These are phyloP conservation scores for Drosophila colorata DNA, from an alignment of 2,888 invertebrate species.

Conservation along the genomic window DNA sequence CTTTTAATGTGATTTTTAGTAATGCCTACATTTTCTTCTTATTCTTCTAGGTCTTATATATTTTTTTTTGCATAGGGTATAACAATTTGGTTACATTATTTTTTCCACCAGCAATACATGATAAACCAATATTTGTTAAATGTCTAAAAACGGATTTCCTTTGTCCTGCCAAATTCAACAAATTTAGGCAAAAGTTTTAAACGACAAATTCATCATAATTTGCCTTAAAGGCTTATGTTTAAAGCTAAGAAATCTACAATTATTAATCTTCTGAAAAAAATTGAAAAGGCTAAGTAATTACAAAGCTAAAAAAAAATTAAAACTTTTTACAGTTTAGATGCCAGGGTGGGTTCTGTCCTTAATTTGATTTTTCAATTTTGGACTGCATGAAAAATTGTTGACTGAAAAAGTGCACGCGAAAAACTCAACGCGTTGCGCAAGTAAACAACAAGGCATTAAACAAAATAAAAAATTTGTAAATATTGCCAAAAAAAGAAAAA, in stretches of 20 bases:
- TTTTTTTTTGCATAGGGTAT: too few relatives aligned
- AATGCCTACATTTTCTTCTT: too few relatives aligned
- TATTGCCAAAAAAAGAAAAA: constrained; percentile 22
- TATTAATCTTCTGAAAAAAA: constrained; percentile 22
- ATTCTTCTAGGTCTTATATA: too few relatives aligned
- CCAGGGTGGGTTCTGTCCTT: constrained; percentile 5
- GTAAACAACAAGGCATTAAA: constrained; percentile 30
- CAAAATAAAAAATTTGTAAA: constrained; percentile 6
- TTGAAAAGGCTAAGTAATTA: constrained; percentile 31
- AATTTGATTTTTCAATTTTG: constrained; percentile 46
- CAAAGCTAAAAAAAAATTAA: constrained; percentile 17
- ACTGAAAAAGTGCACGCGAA: constrained; percentile 43
- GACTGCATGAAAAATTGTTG: constrained; percentile 47
- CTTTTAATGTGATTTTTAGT: too few relatives aligned
- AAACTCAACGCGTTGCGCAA: constrained; percentile 9
- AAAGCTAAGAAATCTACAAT: constrained; percentile 1
- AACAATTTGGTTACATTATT: too few relatives aligned
- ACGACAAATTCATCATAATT: constrained; percentile 8
- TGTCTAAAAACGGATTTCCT: neutral
- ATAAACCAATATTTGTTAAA: neutral
- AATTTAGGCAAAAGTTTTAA: neutral
- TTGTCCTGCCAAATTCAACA: neutral
- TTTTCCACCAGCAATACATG: too few relatives aligned
- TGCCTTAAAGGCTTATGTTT: constrained; percentile 1
- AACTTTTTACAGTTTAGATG: constrained; percentile 14